phyloP scores from a whole-genome alignment of 2,113 vertebrate genomes.

The Mobula hypostoma region DNA sequence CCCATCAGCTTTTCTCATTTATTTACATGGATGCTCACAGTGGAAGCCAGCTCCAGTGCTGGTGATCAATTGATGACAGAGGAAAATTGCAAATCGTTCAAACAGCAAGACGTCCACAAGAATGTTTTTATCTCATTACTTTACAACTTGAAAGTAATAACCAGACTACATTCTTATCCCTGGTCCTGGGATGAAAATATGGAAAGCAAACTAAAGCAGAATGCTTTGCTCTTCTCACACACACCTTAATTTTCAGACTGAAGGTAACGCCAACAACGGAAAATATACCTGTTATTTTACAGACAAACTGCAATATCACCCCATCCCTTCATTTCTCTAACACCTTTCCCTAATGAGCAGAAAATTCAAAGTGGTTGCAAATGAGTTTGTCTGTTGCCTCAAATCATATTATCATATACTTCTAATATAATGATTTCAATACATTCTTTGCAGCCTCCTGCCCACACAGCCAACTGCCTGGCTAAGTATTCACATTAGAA shows the following conservation, averaged over 20 bases:
- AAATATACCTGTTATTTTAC: background rate
- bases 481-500: background rate
- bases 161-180: background rate
- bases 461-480: background rate
- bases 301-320: background rate
- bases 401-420: background rate
- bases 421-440: background rate
- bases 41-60: background rate
- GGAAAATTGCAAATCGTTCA: background rate
- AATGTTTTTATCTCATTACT: background rate
- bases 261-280: background rate
- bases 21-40: background rate
- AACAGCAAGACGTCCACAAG: background rate
- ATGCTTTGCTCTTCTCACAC: background rate
- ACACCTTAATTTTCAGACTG: background rate
- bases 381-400: background rate
- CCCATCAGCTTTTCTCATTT: background rate
- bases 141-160: background rate
- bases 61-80: background rate
- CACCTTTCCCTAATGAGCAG: background rate
- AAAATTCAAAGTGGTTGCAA: background rate
- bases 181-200: background rate
- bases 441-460: background rate
- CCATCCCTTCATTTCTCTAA: background rate
- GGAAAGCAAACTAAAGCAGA: background rate